Evolutionary conservation across 2,797 vertebrate species (phyloP).

Genomic region (Prunella strophiata): DNA sequence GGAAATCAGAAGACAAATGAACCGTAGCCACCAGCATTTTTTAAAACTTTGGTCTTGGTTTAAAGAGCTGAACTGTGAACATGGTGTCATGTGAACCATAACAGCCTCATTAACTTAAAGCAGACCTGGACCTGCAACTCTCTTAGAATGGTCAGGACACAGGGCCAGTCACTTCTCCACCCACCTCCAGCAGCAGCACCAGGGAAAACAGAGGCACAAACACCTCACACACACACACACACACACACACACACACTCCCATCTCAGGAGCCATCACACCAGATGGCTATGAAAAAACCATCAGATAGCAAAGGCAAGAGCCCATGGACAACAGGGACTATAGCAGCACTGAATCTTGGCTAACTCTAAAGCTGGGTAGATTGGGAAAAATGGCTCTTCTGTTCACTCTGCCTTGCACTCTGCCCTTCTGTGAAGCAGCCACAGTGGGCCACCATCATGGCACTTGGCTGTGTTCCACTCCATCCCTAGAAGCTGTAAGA

Average conservation of each 20-base stretch:
- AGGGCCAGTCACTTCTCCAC: neutral
- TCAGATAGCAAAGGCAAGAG: neutral
- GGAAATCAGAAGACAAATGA: neutral
- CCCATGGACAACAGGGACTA: neutral
- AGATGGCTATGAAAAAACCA: neutral
- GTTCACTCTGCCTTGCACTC: neutral
- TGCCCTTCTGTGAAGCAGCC: neutral
- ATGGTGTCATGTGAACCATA: fast-evolving
- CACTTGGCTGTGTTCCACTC: neutral
- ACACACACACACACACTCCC: fast-evolving
- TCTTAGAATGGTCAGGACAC: neutral
- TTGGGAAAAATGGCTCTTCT: neutral
- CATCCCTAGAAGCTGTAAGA: neutral
- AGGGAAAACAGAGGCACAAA: neutral
- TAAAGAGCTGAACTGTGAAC: neutral
- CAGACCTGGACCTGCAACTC: neutral
- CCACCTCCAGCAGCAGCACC: neutral
- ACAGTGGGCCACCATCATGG: neutral
- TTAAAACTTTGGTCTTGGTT: neutral
- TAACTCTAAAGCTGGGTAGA: neutral
- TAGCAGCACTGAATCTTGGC: neutral
- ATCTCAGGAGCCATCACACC: neutral
- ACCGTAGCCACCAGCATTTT: neutral
- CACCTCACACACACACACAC: neutral
- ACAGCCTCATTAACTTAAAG: neutral